Percentiles rank a stretch among this genome's conserved stretches.
phyloP scores from a whole-genome alignment of 2,888 invertebrate species.

The Diarsia rubi region DNA sequence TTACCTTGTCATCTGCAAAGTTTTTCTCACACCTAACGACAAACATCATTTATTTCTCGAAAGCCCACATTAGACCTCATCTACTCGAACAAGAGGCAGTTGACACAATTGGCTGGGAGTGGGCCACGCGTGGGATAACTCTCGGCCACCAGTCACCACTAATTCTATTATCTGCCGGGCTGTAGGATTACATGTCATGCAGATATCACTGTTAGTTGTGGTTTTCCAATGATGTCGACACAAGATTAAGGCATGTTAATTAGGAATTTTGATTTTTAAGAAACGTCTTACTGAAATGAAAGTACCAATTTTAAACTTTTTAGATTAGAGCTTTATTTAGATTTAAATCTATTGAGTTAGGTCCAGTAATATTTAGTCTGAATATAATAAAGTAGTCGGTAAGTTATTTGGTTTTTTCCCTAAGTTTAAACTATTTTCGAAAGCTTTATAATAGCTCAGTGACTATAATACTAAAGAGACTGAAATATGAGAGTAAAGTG shows the following conservation, averaged over 20 bases:
- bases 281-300: not conserved
- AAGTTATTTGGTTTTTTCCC: not conserved
- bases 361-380: not conserved
- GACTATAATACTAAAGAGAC: too few species aligned
- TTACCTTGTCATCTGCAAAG: not conserved
- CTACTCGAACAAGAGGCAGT: conserved; percentile 18
- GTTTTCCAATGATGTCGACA: conserved; percentile 51
- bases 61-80: conserved; percentile 38
- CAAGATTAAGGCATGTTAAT: not conserved
- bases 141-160: conserved; percentile 57
- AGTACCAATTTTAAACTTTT: not conserved
- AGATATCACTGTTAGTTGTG: conserved; percentile 39
- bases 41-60: conserved; percentile 27
- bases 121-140: conserved; percentile 65
- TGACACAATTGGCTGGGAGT: conserved; percentile 58
- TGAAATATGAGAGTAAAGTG: too few species aligned
- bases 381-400: not conserved
- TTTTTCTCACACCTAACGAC: conserved; percentile 15
- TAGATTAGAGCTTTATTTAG: too few species aligned
- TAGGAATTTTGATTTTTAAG: not conserved
- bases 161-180: conserved; percentile 68
- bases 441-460: not conserved
- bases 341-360: not conserved
- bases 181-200: conserved; percentile 64
- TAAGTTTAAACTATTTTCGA: not conserved